Evolutionary conservation across 1,140 invertebrate species (phyloP), one percentile per base, ranked within the genome.

Genomic region (Pentalonia nigronervosa): DNA sequence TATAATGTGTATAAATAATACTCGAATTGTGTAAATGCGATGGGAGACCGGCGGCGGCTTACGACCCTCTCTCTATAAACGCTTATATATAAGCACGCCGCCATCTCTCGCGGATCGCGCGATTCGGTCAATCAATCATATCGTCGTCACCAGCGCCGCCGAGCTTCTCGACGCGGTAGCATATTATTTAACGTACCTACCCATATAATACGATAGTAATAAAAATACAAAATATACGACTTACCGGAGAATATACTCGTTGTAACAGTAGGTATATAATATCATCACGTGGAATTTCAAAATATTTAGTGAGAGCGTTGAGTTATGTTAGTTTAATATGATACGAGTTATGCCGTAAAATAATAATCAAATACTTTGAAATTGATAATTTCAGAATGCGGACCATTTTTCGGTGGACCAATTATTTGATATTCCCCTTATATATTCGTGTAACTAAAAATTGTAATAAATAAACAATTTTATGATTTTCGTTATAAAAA

Each of bases 71-170:
- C 21, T 41, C 81, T 41, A 41, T 41, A 41, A 76, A n/a, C 60
- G 8, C 41, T 1, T 41, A 41, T 41, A 41, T 67, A 67, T 60
- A 67, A 30, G n/a, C 60, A n/a, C 14, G 14, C 60, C 14, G 6
- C 60, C 14, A 76, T 1, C 36, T 83, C 81, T 83, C 81, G 7
- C 20, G 34, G 23, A 34, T 50, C n/a, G 47, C 20, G 7, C 86
- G n/a, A 88, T 50, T 50, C n/a, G n/a, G 47, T 34, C 86, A 47
- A 88, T 88, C n/a, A 88, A 50, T 50, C 86, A 50, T 87, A 87
- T 48, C 30, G 11, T n/a, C 83, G 17, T 84, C 41, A 36, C 83
- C 36, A 9, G 11, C 41, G 25, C 83, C 36, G 34, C 1, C n/a
- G 30, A 48, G 45, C 30, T 87, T 48, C n/a, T 48, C 84, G 11